Base-by-base conservation (phyloP, 2,888 invertebrate species). In the Philhelius pedissequus region DNA sequence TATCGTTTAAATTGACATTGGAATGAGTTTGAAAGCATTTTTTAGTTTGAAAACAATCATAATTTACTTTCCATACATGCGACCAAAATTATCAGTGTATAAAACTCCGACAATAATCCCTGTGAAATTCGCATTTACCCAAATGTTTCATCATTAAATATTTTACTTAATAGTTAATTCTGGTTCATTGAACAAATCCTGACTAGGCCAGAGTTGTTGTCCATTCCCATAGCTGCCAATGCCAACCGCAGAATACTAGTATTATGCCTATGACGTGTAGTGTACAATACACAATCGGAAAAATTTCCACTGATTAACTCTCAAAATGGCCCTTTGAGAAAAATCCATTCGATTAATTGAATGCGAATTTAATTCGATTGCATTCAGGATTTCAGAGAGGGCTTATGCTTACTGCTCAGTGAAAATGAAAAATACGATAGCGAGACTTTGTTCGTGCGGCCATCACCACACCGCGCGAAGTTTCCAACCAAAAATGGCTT, bases 161-260 rank as follows among this genome's bases (percentile, higher is more conserved):
- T 22, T 58, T 58, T 38, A 6, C 35, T 68, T 30, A 45, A 68
- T 22, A 60, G 15, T 54, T 54, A 35, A 56, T 70, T 56, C 69
- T 13, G 48, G 62, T 62, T 76, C 76, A 64, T 11, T 80, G 69
- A 56, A 50, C 69, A 80, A 13, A 40, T 27, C 32, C 32, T 20
- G 5, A 25, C 4, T 13, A 58, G 22, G 25, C 13, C 11, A 48
- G 8, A 1, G 20, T 45, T 68, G n/a, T 38, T 2, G 11, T 32
- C 20, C 58, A 50, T 25, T 69, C 35, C 48, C 13, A n/a, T n/a
- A 50, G 18, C 62, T 74, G 54, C 35, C 82, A 68, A 45, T 22
- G 2, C 45, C 45, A 48, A 48, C 45, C 38, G 8, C 78, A 77
- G 52, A 54, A 30, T 15, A 43, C 40, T 27, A 60, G n/a, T n/a